Percentiles rank a stretch among this genome's conserved stretches.
Conservation (phyloP, 2,113 vertebrate species). For the Nycticebus coucang region DNA sequence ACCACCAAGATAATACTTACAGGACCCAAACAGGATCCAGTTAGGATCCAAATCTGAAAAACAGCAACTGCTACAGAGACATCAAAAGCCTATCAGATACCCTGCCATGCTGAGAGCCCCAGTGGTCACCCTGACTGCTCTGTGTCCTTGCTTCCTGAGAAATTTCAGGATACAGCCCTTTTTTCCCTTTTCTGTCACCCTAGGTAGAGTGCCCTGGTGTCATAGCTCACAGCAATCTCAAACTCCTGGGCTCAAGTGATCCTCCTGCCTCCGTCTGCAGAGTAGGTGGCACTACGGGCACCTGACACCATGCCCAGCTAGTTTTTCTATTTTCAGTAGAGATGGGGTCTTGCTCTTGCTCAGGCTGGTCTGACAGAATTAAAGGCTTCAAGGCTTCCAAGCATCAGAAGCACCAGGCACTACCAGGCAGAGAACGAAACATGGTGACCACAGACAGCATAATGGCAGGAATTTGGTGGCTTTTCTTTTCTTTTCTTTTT, state of each 20-base stretch:
- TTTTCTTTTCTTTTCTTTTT: no score
- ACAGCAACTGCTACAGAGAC: background rate
- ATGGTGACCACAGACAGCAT: no score
- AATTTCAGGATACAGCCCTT: background rate
- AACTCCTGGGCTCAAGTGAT: no score
- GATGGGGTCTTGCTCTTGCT: no score
- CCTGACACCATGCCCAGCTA: no score
- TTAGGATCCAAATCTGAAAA: background rate
- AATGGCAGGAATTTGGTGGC: background rate
- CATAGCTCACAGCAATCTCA: no score
- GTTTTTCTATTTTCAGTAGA: no score
- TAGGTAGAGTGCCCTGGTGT: no score
- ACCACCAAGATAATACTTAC: background rate
- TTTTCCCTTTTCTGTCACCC: no score
- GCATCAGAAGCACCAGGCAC: background rate
- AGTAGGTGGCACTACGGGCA: no score
- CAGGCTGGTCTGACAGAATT: background rate
- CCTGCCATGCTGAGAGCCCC: background rate
- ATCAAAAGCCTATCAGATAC: background rate
- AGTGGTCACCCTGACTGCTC: background rate
- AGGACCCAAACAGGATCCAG: background rate
- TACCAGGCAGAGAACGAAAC: background rate
- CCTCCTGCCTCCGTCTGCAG: no score
- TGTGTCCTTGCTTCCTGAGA: background rate
- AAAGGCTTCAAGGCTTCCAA: no score